Evolutionary conservation across 2,888 invertebrate genomes (phyloP), one percentile per base, ranked within the genome.

Genomic region (Oasisia sp.): DNA sequence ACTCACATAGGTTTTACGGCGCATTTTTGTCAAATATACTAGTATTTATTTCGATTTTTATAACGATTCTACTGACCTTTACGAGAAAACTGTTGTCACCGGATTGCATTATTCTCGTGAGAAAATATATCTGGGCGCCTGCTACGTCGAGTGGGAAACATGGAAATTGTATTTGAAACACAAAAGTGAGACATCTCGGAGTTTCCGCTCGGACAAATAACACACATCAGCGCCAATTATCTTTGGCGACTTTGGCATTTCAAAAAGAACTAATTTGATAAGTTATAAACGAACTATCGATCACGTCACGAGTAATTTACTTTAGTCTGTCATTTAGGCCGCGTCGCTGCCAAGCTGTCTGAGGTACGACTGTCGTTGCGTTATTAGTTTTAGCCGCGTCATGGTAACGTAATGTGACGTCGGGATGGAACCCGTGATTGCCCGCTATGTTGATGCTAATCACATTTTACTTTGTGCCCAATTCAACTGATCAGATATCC

Each of bases 91-190:
- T 19, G 74, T n/a, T 27, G 27, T 7, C 74, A 74, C 27, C 74
- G 74, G 27, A 74, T 74, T 27, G 74, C 74, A 74, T 74, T n/a
- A 74, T 7, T 19, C 74, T 27, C 27, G 27, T 2, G 2, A 27
- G 74, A 74, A 74, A 19, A 74, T 27, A 74, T 27, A 3, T 74
- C n/a, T 27, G 74, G 27, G 27, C 7, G 14, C 74, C 19, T 7
- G 27, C 27, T 74, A 19, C 27, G 27, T 27, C n/a, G 74, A 74
- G 27, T n/a, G 27, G 74, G 74, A 74, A 74, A 74, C 74, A 19
- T 74, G 27, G 74, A 74, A 74, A 74, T 74, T 74, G 74, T 19
- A 74, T 74, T 74, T 74, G 74, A 74, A 74, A 74, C 74, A n/a
- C 74, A 74, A 74, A 74, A 74, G 19, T n/a, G 27, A 27, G 7